phyloP scores from a whole-genome alignment of 2,888 invertebrate species.

The Trimorus sp. region DNA sequence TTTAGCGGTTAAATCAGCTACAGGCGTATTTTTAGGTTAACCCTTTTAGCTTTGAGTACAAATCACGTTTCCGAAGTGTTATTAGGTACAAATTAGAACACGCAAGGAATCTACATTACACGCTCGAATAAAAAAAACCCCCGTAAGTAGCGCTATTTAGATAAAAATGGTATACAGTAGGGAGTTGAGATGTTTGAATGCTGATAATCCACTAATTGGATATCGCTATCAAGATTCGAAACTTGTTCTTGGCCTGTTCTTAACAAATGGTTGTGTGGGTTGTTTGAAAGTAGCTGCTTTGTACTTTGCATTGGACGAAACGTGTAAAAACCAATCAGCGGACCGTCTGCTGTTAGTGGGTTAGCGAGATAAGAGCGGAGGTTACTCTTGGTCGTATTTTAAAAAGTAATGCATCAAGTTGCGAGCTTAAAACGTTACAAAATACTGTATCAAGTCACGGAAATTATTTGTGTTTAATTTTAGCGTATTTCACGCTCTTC shows the following conservation, averaged over 20 bases:
- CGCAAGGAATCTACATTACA: background rate
- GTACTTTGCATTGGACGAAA: too few species aligned
- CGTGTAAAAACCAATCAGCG: background rate
- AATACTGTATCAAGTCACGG: too few species aligned
- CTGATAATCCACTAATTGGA: slow-evolving; percentile 1
- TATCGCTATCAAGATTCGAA: background rate
- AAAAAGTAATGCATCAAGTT: too few species aligned
- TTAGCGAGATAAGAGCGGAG: too few species aligned
- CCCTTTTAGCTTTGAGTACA: background rate
- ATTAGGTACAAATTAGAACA: background rate
- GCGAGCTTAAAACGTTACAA: too few species aligned
- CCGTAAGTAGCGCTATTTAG: background rate
- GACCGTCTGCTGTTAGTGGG: background rate
- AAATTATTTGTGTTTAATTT: too few species aligned
- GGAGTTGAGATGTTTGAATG: background rate
- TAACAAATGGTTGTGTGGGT: background rate
- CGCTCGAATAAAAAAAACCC: background rate
- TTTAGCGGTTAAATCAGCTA: too few species aligned
- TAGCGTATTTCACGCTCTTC: too few species aligned
- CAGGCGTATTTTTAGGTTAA: too few species aligned
- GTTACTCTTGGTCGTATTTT: too few species aligned
- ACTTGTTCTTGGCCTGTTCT: background rate
- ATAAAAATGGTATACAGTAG: background rate
- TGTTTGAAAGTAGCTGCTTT: too few species aligned
- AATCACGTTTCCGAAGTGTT: background rate